phyloP scores from a whole-genome alignment of 2,797 vertebrate genomes.

The Kryptolebias ocellatus region DNA sequence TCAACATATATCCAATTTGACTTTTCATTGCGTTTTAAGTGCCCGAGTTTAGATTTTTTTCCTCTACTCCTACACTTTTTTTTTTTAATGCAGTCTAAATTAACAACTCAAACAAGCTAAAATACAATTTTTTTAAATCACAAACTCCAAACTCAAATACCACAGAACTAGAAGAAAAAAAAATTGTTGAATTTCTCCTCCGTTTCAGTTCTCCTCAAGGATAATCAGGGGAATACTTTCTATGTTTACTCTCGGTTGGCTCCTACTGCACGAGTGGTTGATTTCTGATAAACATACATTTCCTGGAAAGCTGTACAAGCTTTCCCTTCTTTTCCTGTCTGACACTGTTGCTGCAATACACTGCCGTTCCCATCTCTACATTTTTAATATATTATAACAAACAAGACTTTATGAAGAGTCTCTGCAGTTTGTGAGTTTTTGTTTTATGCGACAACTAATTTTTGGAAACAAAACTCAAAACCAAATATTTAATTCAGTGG shows the following conservation, averaged over 20 bases:
- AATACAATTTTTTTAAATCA: no score
- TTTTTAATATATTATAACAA: not conserved
- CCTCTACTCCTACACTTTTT: not conserved
- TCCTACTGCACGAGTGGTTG: not conserved
- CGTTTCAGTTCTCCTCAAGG: not conserved
- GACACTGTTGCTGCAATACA: not conserved
- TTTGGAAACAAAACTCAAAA: not conserved
- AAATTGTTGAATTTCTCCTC: not conserved
- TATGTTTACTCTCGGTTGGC: slow-evolving; percentile 7
- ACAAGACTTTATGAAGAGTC: not conserved
- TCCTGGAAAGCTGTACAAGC: slow-evolving; percentile 1
- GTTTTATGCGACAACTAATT: not conserved
- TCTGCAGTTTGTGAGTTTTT: not conserved
- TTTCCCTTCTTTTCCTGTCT: not conserved
- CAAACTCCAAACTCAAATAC: no score
- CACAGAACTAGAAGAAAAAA: no score
- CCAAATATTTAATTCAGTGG: slow-evolving; percentile 6
- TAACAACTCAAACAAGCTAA: no score
- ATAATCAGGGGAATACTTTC: not conserved
- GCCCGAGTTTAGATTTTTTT: not conserved
- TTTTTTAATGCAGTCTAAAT: not conserved
- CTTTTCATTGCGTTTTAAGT: no score
- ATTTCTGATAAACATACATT: slow-evolving; percentile 23
- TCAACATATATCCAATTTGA: slow-evolving; percentile 41
- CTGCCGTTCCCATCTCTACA: not conserved